phyloP scores from a whole-genome alignment of 2,113 vertebrate species.

The Pseudorhombus dupliciocellatus region DNA sequence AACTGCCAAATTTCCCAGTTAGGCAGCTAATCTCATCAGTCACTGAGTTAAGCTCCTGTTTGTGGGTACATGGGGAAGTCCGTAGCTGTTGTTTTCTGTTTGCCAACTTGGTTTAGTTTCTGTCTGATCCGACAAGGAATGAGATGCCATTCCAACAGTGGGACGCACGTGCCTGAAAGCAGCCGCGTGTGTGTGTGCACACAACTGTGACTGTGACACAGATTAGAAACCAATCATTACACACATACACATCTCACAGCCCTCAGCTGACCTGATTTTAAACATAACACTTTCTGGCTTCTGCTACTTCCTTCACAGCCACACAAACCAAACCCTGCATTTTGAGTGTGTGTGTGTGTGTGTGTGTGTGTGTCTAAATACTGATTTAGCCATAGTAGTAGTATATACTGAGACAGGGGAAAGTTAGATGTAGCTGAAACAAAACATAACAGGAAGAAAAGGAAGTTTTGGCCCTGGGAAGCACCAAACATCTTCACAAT shows the following conservation, averaged over 20 bases:
- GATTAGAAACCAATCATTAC: conserved; percentile 10
- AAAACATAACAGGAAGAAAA: too few species aligned
- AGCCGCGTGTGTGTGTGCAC: neutral
- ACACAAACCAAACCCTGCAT: too few species aligned
- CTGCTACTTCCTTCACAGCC: neutral
- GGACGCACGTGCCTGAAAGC: conserved; percentile 10
- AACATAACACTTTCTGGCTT: neutral
- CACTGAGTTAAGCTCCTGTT: neutral
- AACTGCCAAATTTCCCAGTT: too few species aligned
- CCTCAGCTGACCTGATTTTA: conserved; percentile 1
- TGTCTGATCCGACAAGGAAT: conserved; percentile 35
- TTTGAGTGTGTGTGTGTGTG: too few species aligned
- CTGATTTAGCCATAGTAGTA: too few species aligned
- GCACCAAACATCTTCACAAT: conserved; percentile 23
- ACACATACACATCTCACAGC: neutral
- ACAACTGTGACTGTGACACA: neutral
- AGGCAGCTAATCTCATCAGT: too few species aligned
- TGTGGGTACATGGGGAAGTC: neutral
- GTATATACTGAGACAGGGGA: too few species aligned
- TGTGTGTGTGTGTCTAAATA: too few species aligned
- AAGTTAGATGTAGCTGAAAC: too few species aligned
- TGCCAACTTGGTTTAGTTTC: conserved; percentile 1
- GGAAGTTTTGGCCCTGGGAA: neutral
- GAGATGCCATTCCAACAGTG: conserved; percentile 3
- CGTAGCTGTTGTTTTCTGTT: conserved; percentile 9